Conservation (phyloP, 2,797 vertebrate species). For the Sparus aurata region DNA sequence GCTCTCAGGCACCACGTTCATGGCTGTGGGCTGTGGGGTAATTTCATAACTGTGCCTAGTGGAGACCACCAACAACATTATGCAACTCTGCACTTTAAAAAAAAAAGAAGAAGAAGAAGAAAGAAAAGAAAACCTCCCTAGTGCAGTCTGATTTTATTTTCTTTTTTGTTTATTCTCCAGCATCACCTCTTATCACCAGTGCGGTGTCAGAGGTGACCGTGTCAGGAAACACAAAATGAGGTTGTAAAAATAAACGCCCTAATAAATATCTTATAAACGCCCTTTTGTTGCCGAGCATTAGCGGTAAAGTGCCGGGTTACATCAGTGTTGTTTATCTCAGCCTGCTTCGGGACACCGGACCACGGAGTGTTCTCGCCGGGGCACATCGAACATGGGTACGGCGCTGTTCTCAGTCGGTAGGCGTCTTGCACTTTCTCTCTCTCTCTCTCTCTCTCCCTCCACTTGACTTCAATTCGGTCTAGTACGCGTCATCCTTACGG, state of each 20-base stretch:
- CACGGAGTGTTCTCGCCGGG: conserved; percentile 57
- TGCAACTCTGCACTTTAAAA: conserved; percentile 67
- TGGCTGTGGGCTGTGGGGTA: conserved; percentile 69
- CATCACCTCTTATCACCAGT: conserved; percentile 20
- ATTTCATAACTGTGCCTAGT: conserved; percentile 79
- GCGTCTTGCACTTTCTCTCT: conserved; percentile 56
- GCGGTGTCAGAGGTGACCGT: conserved; percentile 16
- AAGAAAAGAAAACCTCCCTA: conserved; percentile 9
- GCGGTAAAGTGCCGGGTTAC: conserved; percentile 63
- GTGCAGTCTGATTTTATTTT: conserved; percentile 50
- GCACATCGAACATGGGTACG: conserved; percentile 61
- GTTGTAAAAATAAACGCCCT: conserved; percentile 41
- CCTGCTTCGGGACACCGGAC: conserved; percentile 69
- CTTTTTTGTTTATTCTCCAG: conserved; percentile 23
- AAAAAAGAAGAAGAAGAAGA: conserved; percentile 25
- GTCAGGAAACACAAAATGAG: conserved; percentile 15
- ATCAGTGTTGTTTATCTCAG: conserved; percentile 68
- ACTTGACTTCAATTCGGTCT: conserved; percentile 76
- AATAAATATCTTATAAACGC: conserved; percentile 54
- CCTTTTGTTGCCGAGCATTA: conserved; percentile 47
- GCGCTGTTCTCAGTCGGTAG: conserved; percentile 68
- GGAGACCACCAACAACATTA: conserved; percentile 75
- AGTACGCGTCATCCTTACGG: conserved; percentile 69
- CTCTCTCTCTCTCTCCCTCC: conserved; percentile 44
- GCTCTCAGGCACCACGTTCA: conserved; percentile 50